Base-by-base conservation (phyloP, 1,140 invertebrate species). In the Habropoda laboriosa region DNA sequence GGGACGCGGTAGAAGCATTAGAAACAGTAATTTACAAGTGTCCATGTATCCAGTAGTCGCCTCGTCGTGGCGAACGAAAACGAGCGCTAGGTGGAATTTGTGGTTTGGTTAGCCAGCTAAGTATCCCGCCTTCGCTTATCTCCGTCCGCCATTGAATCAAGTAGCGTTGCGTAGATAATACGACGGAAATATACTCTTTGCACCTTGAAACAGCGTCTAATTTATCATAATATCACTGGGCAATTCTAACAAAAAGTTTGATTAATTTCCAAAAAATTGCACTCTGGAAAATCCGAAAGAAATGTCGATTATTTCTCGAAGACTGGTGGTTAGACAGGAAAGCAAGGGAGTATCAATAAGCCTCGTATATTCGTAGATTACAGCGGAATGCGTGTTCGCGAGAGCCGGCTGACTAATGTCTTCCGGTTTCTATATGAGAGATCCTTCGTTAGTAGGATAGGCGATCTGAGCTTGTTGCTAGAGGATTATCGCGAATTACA, bases 41-140 rank as follows among this genome's bases (percentile, higher is more conserved):
- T 55, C 4, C 24, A 7, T 51, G 27, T 55, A 40, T 8, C 47
- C 13, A 21, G 24, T 32, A 16, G 32, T 60, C 4, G 67, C 5
- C 16, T 10, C 16, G 12, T 67, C 30, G n/a, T 12, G 5, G 12
- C 40, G 40, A 42, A 55, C 45, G 70, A 73, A 79, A 73, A 73
- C 68, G 55, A 74, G 47, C 60, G 68, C 27, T 63, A 64, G 47
- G 16, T 47, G 58, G 70, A 79, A 74, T 74, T 79, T 73, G 58
- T 64, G 77, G 70, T 74, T 78, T 49, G 51, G 51, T n/a, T 27
- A 16, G 47, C n/a, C 16, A 4, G n/a, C 35, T 38, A 32, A 76
- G 8, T 40, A 7, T 2, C 72, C 27, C 21, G 57, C 55, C 13
- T 35, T 78, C 57, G 4, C 53, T 78, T 61, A 57, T 84, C 49